A percentile compares a stretch with the other conserved stretches of the same genome.
These are phyloP conservation scores for Odontomyia ornata DNA, from an alignment of 2,888 invertebrate genomes.

Conservation along the genomic window DNA sequence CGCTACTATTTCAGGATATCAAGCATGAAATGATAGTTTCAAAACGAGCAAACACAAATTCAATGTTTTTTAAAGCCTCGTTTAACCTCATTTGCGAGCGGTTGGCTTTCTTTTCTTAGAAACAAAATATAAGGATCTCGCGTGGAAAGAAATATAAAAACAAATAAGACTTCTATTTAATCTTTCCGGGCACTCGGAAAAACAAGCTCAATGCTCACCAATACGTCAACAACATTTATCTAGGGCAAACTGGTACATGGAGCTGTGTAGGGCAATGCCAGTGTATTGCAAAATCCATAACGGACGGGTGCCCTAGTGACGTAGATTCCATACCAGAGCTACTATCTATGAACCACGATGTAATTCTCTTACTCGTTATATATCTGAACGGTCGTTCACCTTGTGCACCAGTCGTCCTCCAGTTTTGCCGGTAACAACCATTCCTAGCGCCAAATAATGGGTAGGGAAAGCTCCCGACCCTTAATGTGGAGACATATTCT, in stretches of 20 bases:
- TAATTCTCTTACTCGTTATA: conserved; percentile 43
- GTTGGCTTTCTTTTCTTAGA: conserved; percentile 11
- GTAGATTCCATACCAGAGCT: conserved; percentile 40
- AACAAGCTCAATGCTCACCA: conserved; percentile 44
- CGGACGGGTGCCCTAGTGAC: conserved; percentile 47
- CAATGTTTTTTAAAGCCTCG: conserved; percentile 1
- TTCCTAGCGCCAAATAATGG: background rate
- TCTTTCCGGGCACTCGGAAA: conserved; percentile 31
- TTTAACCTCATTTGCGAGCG: conserved; percentile 30
- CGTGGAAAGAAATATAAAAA: background rate
- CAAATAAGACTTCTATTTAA: conserved; percentile 7
- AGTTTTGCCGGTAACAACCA: conserved; percentile 40
- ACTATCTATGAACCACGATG: conserved; percentile 34
- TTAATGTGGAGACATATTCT: background rate
- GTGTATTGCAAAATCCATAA: conserved; percentile 46
- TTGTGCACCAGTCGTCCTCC: conserved; percentile 44
- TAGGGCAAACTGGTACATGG: conserved; percentile 37
- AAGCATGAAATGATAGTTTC: background rate
- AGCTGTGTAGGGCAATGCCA: conserved; percentile 41
- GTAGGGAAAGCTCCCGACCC: background rate
- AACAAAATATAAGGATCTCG: background rate
- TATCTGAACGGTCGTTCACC: conserved; percentile 48
- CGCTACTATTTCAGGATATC: too few relatives aligned
- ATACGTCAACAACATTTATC: conserved; percentile 28
- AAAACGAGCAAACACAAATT: background rate